These are phyloP conservation scores for Pandemis heparana DNA, from an alignment of 2,888 invertebrate genomes.

Conservation along the genomic window DNA sequence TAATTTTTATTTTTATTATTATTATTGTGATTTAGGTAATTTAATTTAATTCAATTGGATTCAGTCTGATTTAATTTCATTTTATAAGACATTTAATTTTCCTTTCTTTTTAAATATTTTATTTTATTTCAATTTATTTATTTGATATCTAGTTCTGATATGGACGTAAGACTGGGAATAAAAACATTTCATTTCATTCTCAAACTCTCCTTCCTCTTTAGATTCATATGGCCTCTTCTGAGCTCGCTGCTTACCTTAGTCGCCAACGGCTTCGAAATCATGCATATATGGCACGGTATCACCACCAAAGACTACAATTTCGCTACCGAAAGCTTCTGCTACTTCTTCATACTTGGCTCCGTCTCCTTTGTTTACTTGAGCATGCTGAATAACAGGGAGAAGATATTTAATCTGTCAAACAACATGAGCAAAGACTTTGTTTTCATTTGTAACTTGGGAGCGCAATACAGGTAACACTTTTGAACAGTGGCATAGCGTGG, in stretches of 20 bases:
- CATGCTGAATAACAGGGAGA: slow-evolving; percentile 51
- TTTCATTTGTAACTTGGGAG: slow-evolving; percentile 56
- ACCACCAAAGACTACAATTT: slow-evolving; percentile 56
- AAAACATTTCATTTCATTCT: no score
- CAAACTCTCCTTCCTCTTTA: slow-evolving; percentile 45
- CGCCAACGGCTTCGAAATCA: slow-evolving; percentile 51
- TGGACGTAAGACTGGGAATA: no score
- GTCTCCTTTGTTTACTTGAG: slow-evolving; percentile 56
- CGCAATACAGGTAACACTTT: slow-evolving; percentile 57
- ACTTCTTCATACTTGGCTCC: slow-evolving; percentile 58
- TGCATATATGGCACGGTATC: slow-evolving; percentile 57
- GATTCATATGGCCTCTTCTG: slow-evolving; percentile 60
- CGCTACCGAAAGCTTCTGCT: slow-evolving; percentile 69
- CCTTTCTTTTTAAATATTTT: no score
- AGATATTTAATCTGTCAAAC: slow-evolving; percentile 54
- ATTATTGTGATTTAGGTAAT: no score
- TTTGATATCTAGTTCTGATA: no score
- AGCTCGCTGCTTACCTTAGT: slow-evolving; percentile 49
- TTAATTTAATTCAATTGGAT: no score
- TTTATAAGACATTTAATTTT: no score
- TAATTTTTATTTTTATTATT: no score
- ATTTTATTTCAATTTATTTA: no score
- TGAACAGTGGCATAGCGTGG: background rate
- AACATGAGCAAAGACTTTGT: slow-evolving; percentile 64
- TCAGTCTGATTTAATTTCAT: no score